Evolutionary conservation across 2,113 vertebrate genomes (phyloP).

Genomic region (Oxyura jamaicensis): DNA sequence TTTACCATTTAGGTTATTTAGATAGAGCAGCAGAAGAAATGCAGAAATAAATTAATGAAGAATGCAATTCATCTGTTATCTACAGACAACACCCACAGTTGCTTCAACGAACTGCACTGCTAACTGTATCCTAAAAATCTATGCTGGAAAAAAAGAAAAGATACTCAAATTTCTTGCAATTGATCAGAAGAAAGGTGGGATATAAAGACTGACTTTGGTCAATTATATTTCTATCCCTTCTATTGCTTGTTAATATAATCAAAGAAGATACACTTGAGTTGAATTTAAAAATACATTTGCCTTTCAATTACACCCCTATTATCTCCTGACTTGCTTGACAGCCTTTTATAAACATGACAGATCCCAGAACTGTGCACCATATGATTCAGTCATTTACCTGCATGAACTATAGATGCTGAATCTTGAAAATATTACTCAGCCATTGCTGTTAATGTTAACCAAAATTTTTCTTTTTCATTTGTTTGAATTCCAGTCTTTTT

Average conservation of each 20-base stretch:
- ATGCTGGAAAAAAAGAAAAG: neutral
- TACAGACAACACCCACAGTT: neutral
- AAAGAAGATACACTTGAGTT: neutral
- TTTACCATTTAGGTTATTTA: neutral
- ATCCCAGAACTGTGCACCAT: neutral
- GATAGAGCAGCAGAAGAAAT: neutral
- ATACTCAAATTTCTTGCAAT: neutral
- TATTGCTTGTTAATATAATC: neutral
- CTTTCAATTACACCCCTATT: neutral
- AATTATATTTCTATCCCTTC: neutral
- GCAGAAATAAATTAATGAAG: neutral
- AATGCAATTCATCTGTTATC: neutral
- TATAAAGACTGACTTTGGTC: neutral
- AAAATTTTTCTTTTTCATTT: neutral
- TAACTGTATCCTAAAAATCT: neutral
- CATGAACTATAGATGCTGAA: neutral
- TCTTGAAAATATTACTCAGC: neutral
- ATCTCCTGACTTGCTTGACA: neutral
- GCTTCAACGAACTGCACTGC: neutral
- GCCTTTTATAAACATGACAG: neutral
- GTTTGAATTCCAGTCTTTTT: neutral
- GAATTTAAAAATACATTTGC: neutral
- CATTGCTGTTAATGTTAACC: neutral
- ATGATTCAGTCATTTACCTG: neutral
- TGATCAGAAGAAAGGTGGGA: neutral